A percentile compares a stretch with the other conserved stretches of the same genome.
phyloP scores from a whole-genome alignment of 2,113 vertebrate genomes.

The Eudyptes chrysolophus region DNA sequence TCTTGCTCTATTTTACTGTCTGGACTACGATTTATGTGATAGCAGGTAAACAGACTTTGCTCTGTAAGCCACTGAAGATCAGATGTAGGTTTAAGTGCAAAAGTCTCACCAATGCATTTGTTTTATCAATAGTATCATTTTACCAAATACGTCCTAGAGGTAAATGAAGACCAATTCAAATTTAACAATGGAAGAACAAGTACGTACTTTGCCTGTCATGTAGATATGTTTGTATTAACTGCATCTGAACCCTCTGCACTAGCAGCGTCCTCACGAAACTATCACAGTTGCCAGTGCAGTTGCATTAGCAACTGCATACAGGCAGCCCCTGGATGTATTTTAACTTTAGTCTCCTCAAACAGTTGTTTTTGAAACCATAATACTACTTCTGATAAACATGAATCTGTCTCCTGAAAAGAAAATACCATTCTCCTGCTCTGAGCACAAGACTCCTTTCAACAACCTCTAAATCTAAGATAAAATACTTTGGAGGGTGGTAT shows the following conservation, averaged over 20 bases:
- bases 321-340: not conserved
- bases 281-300: not conserved
- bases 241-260: not conserved
- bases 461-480: not conserved
- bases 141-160: not conserved
- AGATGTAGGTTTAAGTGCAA: not conserved
- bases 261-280: not conserved
- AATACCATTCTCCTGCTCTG: not conserved
- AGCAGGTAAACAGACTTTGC: not conserved
- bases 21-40: not conserved
- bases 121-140: not conserved
- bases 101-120: not conserved
- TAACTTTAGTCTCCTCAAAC: not conserved
- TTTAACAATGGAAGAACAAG: not conserved
- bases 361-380: not conserved
- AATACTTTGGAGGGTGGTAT: not conserved
- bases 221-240: not conserved
- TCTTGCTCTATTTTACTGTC: not conserved
- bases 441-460: not conserved
- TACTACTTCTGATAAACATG: not conserved
- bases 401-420: not conserved
- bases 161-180: not conserved
- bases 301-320: not conserved
- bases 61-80: not conserved
- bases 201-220: not conserved